phyloP scores from a whole-genome alignment of 1,140 invertebrate species.

The Neotoxoptera formosana region DNA sequence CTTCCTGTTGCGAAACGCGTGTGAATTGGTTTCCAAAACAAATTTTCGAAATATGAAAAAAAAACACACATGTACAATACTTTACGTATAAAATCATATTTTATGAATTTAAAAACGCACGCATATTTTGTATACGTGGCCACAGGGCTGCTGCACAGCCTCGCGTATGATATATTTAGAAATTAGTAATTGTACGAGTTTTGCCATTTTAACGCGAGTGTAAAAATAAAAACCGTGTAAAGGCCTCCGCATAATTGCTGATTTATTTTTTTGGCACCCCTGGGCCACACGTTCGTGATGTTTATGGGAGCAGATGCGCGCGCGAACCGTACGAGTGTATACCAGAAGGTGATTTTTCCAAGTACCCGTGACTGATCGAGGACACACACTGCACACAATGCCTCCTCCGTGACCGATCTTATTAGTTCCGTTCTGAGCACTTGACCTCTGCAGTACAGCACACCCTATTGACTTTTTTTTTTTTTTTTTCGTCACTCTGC shows the following conservation, averaged over 20 bases:
- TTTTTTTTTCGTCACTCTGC: background rate
- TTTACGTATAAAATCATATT: background rate
- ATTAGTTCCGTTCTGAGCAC: conserved; percentile 56
- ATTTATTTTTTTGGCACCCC: conserved; percentile 51
- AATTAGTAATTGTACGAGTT: conserved; percentile 3
- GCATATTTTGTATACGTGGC: background rate
- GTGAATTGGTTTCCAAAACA: background rate
- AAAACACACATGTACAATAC: background rate
- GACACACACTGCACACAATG: conserved; percentile 52
- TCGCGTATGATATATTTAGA: background rate
- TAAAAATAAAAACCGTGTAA: conserved; percentile 1
- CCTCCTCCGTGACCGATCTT: conserved; percentile 57
- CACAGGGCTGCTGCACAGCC: background rate
- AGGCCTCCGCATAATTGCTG: background rate
- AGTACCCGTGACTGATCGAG: conserved; percentile 57
- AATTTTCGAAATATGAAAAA: background rate
- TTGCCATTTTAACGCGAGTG: background rate
- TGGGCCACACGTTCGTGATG: too few relatives aligned
- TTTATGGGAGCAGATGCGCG: conserved; percentile 49
- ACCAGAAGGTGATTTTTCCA: conserved; percentile 57
- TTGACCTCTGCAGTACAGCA: conserved; percentile 51
- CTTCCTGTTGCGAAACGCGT: background rate
- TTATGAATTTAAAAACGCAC: background rate
- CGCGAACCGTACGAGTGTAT: conserved; percentile 23
- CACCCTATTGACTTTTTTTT: conserved; percentile 45